Base-by-base conservation (phyloP, 2,113 vertebrate species). In the Thryonomys swinderianus region DNA sequence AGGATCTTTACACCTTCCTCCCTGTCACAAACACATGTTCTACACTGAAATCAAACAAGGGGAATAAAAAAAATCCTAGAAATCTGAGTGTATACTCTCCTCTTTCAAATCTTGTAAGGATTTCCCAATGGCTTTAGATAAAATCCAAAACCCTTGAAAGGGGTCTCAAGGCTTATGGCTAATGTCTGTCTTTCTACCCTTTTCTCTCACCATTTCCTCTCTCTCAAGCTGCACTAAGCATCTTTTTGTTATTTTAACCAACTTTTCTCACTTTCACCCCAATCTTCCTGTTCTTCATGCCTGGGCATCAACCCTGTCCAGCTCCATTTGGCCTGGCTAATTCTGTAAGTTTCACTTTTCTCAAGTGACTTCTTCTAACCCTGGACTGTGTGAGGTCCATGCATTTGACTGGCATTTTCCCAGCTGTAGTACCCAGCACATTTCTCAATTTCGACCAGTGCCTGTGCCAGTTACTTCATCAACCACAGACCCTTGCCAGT, bases 81-180 rank as follows among this genome's bases (percentile, higher is more conserved):
- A 32, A 88, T 91, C 59, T 85, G 91, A 20, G 64, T 51, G 45
- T 42, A n/a, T 55, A 16, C 48, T 84, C 18, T 88, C 12, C 57
- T 74, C 20, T 76, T 93, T 93, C 73, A 67, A 67, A 53, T 79
- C 14, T 80, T 51, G 37, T 79, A 92, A 62, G 69, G 85, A 61
- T 66, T 90, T 93, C 48, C 64, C 45, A 85, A 7, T 81, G 78
- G 55, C 62, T 42, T 94, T 25, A 40, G 93, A 85, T 90, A 85
- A 88, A 69, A 80, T 92, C 9, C 57, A 94, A 93, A 93, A 90
- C 40, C 67, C 37, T 85, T 42, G 83, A 69, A 40, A 57, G 25
- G 67, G 76, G 7, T 93, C 78, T 51, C 34, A 20, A 55, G 51
- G n/a, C 20, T 78, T 61, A 78, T 34, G 55, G 82, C 37, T 76